Conservation (phyloP, 2,797 vertebrate genomes). For the Pantherophis alleghaniensis region DNA sequence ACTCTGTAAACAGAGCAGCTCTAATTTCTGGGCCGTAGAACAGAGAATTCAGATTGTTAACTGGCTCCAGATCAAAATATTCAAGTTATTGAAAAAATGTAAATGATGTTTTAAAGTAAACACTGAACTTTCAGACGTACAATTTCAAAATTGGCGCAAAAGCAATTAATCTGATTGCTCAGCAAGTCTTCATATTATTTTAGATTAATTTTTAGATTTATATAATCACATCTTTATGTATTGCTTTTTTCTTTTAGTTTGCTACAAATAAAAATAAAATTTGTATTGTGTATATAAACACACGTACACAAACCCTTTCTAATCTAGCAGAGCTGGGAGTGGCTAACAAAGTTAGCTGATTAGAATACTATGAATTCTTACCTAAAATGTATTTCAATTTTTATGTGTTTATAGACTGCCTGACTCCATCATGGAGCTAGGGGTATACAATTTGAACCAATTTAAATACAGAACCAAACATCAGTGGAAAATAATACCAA, state of each 20-base stretch:
- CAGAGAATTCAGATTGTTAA: background rate
- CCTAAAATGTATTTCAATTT: background rate
- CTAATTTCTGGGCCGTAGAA: constrained; percentile 54
- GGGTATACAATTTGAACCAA: background rate
- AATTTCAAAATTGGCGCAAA: background rate
- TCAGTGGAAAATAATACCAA: background rate
- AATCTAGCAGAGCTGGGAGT: background rate
- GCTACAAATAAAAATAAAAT: background rate
- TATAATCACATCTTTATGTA: background rate
- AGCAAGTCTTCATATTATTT: background rate
- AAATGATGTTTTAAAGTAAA: constrained; percentile 30
- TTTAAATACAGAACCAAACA: background rate
- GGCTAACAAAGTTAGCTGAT: background rate
- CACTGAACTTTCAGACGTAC: background rate
- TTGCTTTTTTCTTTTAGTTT: background rate
- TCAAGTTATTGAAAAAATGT: constrained; percentile 29
- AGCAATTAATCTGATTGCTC: background rate
- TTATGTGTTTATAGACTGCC: background rate
- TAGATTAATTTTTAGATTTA: background rate
- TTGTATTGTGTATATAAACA: background rate
- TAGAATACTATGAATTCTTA: background rate
- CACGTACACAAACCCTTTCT: background rate
- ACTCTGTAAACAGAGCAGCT: constrained; percentile 54
- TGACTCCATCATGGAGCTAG: background rate
- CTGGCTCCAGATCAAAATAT: constrained; percentile 27